phyloP scores from a whole-genome alignment of 2,888 invertebrate genomes.

The Idaea straminata region DNA sequence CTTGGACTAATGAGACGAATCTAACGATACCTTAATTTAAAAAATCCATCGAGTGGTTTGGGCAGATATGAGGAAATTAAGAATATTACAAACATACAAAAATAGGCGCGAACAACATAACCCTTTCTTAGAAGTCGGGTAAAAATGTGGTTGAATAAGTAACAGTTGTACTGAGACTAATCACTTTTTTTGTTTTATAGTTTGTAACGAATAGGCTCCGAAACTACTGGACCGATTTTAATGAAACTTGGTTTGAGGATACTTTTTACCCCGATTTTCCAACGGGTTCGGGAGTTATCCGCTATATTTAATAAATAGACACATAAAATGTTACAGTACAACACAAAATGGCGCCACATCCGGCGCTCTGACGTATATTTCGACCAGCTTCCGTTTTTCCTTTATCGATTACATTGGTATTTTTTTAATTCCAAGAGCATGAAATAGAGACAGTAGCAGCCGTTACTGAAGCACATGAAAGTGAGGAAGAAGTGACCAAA shows the following conservation, averaged over 20 bases:
- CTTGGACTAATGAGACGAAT: too few species aligned
- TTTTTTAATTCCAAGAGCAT: constrained; percentile 23
- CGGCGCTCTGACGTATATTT: too few species aligned
- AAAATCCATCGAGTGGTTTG: neutral
- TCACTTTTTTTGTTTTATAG: neutral
- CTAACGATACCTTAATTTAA: neutral
- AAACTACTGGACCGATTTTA: too few species aligned
- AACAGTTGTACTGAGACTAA: neutral
- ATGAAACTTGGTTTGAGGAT: neutral
- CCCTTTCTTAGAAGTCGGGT: too few species aligned
- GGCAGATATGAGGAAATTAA: too few species aligned
- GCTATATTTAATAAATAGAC: neutral
- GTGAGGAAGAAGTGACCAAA: constrained; percentile 46
- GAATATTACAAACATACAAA: too few species aligned
- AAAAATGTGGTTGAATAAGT: too few species aligned
- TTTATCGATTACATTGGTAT: neutral
- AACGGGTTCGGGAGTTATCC: neutral
- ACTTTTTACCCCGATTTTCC: neutral
- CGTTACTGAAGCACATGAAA: constrained; percentile 40
- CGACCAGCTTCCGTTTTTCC: too few species aligned
- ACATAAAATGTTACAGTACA: neutral
- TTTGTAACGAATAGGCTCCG: too few species aligned
- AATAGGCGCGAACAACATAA: too few species aligned
- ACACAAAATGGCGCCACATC: neutral
- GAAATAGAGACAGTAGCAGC: constrained; percentile 54